A percentile compares a stretch with the other conserved stretches of the same genome.
Evolutionary conservation across 2,888 invertebrate species (phyloP).

Genomic region (Penaeus monodon): DNA sequence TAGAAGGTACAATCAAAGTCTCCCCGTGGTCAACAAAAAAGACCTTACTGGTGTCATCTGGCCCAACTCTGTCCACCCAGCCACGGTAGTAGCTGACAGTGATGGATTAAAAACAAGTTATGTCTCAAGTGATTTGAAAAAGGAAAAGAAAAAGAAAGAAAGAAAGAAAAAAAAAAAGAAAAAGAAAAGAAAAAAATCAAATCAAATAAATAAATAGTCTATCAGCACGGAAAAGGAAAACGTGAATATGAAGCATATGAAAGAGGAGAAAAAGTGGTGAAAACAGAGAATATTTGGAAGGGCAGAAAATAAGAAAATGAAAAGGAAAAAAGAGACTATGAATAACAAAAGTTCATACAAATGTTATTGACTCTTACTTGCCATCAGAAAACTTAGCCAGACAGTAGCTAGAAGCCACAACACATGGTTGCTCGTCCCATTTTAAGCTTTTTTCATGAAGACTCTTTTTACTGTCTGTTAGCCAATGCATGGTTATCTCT

Average conservation of each 20-base stretch:
- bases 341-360: neutral
- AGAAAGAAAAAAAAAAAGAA: too few species aligned
- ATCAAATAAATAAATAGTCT: too few species aligned
- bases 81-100: slow-evolving; percentile 33
- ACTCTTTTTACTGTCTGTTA: neutral
- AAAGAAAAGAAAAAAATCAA: too few species aligned
- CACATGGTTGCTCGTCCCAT: neutral
- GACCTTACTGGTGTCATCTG: neutral
- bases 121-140: neutral
- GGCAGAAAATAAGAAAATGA: neutral
- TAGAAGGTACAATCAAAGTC: neutral
- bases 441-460: neutral
- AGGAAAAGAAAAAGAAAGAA: too few species aligned
- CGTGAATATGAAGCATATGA: neutral
- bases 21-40: slow-evolving; percentile 40
- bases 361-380: neutral
- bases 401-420: neutral
- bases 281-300: neutral
- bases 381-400: slow-evolving; percentile 10
- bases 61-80: neutral
- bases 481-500: neutral
- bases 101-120: neutral
- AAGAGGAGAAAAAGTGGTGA: neutral
- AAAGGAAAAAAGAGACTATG: neutral
- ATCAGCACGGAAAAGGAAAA: too few species aligned